Evolutionary conservation across 2,797 vertebrate species (phyloP), one percentile per base, ranked within the genome.

Genomic region (Iguana delicatissima): DNA sequence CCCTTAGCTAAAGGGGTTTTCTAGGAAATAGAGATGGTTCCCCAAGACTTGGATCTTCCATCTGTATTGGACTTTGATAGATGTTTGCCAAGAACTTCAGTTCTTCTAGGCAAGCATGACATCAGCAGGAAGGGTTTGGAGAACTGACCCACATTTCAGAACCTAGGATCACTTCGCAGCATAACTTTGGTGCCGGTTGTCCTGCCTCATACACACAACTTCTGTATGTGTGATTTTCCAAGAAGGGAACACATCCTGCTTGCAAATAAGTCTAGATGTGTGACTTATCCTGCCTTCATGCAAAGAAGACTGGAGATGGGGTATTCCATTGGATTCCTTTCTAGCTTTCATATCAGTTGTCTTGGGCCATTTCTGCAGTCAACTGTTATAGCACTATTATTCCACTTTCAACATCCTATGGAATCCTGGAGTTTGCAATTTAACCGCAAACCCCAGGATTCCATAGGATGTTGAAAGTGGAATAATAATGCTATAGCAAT

Each of bases 141-240:
- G 38, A n/a, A 69, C n/a, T 88, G 84, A 57, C 69, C 69, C 52
- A 72, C 24, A 80, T 84, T 85, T 93, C 67, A 52, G 35, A 42
- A 80, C 29, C 24, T n/a, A 80, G 18, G 5, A n/a, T 59, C 2
- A 16, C 2, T 83, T 42, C 50, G 38, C 6, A 6, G 55, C 55
- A 86, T 76, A 57, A 86, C 79, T 89, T 90, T 88, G 35, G 1
- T 84, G 80, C 24, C 67, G 29, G 16, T 52, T 73, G 24, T 42
- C 72, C 81, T 74, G 69, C 83, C 74, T 59, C 57, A 74, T n/a
- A 35, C 72, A 3, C 38, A 79, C 62, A 76, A 74, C 18, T 85
- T 22, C 83, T 26, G 32, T 18, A 14, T 13, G n/a, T 14, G 42
- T 20, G 57, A 8, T 67, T 46, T 10, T 24, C 55, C 2, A n/a